Percentiles rank a stretch among this genome's conserved stretches.
These are phyloP conservation scores for Cladorhizidae sp. DNA, from an alignment of 37 sponge, comb jelly and placozoan genomes.

Conservation along the genomic window DNA sequence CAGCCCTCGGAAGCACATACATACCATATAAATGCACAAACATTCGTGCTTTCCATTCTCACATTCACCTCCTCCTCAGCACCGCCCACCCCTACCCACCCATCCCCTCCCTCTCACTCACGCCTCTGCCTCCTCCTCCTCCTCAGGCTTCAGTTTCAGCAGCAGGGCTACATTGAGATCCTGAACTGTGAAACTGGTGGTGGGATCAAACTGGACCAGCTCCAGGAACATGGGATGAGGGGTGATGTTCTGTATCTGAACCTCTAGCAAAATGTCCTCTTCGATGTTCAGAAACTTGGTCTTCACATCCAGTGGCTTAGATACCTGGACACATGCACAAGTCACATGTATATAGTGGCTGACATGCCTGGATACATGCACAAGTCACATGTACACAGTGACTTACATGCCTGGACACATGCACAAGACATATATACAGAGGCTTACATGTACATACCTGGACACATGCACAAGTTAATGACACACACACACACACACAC, in stretches of 20 bases:
- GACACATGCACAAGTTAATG: too few species aligned
- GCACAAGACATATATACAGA: neutral
- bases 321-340: slow-evolving; percentile 29
- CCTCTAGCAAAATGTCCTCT: slow-evolving; percentile 78
- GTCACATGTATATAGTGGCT: neutral
- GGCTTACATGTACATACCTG: slow-evolving; percentile 30
- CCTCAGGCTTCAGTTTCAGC: neutral
- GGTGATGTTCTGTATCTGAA: slow-evolving; percentile 85
- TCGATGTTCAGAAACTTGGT: slow-evolving; percentile 70
- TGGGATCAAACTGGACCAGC: slow-evolving; percentile 74
- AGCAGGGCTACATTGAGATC: slow-evolving; percentile 47
- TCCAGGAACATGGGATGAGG: slow-evolving; percentile 76
- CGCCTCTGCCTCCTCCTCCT: slow-evolving; percentile 29
- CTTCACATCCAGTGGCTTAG: slow-evolving; percentile 91
- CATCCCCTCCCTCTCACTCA: too few species aligned
- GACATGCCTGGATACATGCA: neutral
- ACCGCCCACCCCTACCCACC: neutral
- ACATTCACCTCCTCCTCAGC: too few species aligned
- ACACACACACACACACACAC: too few species aligned
- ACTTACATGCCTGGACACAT: slow-evolving; percentile 65
- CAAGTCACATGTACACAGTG: slow-evolving; percentile 22
- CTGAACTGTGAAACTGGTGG: slow-evolving; percentile 42
- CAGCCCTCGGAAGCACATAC: too few species aligned
- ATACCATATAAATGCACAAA: too few species aligned
- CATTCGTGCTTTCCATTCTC: too few species aligned